Evolutionary conservation across 23 tunicate species (phyloP).

Genomic region (Halocynthia roretzi): DNA sequence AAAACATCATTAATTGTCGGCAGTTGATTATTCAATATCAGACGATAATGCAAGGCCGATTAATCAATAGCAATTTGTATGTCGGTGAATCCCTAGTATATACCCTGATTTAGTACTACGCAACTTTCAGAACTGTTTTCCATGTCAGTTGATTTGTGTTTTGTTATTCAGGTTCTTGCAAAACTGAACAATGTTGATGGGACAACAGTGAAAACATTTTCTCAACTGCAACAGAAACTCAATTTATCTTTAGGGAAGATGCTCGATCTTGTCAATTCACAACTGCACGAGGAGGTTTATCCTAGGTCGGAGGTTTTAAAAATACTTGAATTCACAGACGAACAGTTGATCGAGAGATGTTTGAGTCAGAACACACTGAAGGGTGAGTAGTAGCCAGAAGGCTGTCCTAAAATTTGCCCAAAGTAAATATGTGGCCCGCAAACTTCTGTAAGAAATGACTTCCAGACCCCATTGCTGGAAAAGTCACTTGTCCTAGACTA

Average conservation of each 20-base stretch:
- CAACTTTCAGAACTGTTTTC: too few species aligned
- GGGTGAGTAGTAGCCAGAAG: constrained; percentile 27
- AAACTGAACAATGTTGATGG: constrained; percentile 32
- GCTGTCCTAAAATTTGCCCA: neutral
- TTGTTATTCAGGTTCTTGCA: constrained; percentile 49
- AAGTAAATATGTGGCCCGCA: neutral
- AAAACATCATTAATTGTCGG: too few species aligned
- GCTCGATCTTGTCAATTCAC: constrained; percentile 35
- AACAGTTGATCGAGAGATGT: constrained; percentile 35
- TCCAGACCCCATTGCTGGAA: too few species aligned
- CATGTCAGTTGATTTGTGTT: too few species aligned
- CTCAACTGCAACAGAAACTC: constrained; percentile 47
- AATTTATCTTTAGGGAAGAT: constrained; percentile 40
- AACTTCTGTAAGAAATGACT: too few species aligned
- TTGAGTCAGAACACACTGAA: constrained; percentile 67
- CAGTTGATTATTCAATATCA: too few species aligned
- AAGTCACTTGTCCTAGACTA: too few species aligned
- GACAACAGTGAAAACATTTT: constrained; percentile 30
- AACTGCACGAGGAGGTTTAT: constrained; percentile 47
- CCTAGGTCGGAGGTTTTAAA: constrained; percentile 43
- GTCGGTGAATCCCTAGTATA: too few species aligned
- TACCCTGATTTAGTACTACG: too few species aligned
- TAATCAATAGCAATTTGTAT: too few species aligned
- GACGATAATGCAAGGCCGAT: too few species aligned
- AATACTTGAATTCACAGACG: constrained; percentile 50